Base-by-base conservation (phyloP, 1,140 invertebrate genomes). In the Drosophila sproati region DNA sequence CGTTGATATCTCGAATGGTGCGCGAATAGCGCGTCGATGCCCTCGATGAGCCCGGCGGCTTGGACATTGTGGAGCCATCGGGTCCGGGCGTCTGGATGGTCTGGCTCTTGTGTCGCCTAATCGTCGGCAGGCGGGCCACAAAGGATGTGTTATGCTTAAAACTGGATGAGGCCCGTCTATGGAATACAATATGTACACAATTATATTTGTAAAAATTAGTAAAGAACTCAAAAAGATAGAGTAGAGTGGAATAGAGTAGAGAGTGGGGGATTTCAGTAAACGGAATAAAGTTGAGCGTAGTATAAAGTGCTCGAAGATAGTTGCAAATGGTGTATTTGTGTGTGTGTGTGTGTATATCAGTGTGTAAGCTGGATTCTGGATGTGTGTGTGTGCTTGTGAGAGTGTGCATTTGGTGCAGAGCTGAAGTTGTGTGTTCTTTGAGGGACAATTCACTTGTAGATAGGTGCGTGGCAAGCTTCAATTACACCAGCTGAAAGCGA, bases 101-200 rank as follows among this genome's bases (percentile, higher is more conserved):
- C 67, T 95, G 95, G 86, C 95, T 95, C 93, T 96, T 96, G 93
- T 97, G 95, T 8, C 96, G 94, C 54, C 96, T 94, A 91, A 97
- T 97, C 41, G 97, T 97, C 67, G 97, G 97, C 92, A 97, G 94
- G 69, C 97, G 95, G 85, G 96, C 96, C 83, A 98, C 97, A 93
- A 98, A 98, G 41, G 97, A 97, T 78, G 97, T 96, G 93, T 98
- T 97, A 94, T 97, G 96, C 94, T 97, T 97, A 94, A 97, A 97
- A 92, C 96, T 97, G 93, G 93, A 95, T 92, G 95, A 95, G 87
- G 95, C 94, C 80, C 95, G 94, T 93, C 95, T 94, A 69, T 51
- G 56, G 86, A 85, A n/a, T 20, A 32, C 12, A 28, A 43, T 59
- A 31, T 32, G 12, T 89, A 69, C 68, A 60, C 85, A 12, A 43